Base-by-base conservation (phyloP, 2,888 invertebrate species). In the Philaethria dido region DNA sequence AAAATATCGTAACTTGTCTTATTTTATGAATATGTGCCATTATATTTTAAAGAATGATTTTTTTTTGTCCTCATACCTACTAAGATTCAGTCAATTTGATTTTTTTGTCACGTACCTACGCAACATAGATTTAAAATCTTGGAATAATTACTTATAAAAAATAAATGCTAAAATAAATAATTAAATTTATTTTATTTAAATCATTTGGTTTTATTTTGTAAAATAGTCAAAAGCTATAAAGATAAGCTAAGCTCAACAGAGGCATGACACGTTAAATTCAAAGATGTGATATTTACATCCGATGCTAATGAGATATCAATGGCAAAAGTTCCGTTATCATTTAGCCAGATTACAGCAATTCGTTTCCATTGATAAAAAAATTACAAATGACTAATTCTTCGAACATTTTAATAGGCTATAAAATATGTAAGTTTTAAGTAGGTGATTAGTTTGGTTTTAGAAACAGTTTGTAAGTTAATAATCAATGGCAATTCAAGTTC, bases 241-340 rank as follows among this genome's bases (percentile, higher is more conserved):
- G 18, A 54, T n/a, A 44, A 50, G 50, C 20, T 42, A 5, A 44
- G 59, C 44, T 25, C 25, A 29, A 9, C 39, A 36, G 22, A 42
- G 25, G 4, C 33, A 54, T 44, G 52, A 63, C n/a, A 61, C 22
- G 55, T 16, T 47, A 33, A 39, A 63, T 55, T 33, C 16, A 14
- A 50, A 66, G 20, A 45, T 57, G 62, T 68, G 25, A 54, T 64
- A 66, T 87, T 87, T 88, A 88, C 84, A 82, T 74, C 71, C 73
- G 72, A 78, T 86, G 83, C 82, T 87, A 87, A 88, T 87, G 81
- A 86, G 82, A 77, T 80, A 83, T 86, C 83, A 78, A 84, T 82
- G 80, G 79, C 79, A 71, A 77, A 77, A 71, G 79, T 81, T 74
- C 88, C 86, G 88, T 86, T 89, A 88, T 75, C 67, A 69, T 69